phyloP scores from a whole-genome alignment of 2,113 vertebrate species.

The Bucco capensis region DNA sequence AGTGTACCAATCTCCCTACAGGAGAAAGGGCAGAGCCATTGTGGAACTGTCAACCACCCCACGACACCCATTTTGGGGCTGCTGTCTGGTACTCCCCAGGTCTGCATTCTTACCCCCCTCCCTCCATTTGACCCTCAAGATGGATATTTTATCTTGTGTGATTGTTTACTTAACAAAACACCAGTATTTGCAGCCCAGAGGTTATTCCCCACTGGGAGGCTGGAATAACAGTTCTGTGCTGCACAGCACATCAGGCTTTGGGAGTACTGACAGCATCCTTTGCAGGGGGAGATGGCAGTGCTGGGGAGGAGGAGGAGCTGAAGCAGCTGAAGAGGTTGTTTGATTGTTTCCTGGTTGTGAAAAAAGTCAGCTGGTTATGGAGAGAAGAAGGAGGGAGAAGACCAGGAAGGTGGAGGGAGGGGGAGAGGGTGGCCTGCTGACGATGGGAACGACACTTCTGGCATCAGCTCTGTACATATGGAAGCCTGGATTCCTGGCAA shows the following conservation, averaged over 20 bases:
- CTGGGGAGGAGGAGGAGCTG: slow-evolving; percentile 34
- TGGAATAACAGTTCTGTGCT: slow-evolving; percentile 13
- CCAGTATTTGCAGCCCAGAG: slow-evolving; percentile 32
- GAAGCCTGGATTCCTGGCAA: slow-evolving; percentile 19
- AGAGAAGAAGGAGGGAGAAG: not conserved
- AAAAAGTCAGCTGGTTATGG: slow-evolving; percentile 37
- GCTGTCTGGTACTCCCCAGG: not conserved
- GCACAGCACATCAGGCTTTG: not conserved
- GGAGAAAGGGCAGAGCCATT: not conserved
- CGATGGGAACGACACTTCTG: not conserved
- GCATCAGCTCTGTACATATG: not conserved
- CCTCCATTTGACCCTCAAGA: not conserved
- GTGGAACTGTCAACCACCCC: not conserved
- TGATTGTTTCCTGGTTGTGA: slow-evolving; percentile 49
- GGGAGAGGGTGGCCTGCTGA: not conserved
- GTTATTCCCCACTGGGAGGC: slow-evolving; percentile 30
- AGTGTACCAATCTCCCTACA: not conserved
- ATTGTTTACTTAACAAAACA: slow-evolving; percentile 28
- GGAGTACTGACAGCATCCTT: slow-evolving; percentile 20
- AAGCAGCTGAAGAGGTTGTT: slow-evolving; percentile 23
- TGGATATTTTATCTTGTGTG: slow-evolving; percentile 35
- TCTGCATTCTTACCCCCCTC: not conserved
- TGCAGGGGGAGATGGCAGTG: not conserved
- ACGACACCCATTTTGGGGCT: fast-evolving
- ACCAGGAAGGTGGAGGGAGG: not conserved